Conservation (phyloP, 2,113 vertebrate genomes). For the Cyphomyrus plagiostoma region DNA sequence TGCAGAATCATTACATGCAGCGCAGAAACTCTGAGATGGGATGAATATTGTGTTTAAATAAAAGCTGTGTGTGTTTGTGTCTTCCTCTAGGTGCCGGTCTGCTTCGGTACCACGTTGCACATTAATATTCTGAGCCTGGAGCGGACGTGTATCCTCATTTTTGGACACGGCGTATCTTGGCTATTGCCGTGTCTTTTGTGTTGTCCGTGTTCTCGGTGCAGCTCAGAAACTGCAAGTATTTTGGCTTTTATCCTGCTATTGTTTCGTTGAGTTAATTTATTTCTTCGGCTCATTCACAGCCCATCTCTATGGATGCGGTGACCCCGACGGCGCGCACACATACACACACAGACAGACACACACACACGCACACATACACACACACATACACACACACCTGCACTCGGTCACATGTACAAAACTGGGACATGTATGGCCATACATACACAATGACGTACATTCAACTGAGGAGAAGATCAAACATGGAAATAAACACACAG, state of each 20-base stretch:
- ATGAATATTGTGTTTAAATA: slow-evolving; percentile 11
- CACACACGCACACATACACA: background rate
- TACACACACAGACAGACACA: background rate
- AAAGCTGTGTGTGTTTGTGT: background rate
- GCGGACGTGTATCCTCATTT: background rate
- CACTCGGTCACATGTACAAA: background rate
- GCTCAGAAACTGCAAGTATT: slow-evolving; percentile 3
- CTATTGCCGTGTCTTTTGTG: background rate
- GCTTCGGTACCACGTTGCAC: background rate
- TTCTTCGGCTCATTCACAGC: background rate
- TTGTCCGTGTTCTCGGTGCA: background rate
- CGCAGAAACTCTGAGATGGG: background rate
- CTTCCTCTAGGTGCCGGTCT: background rate
- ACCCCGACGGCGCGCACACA: background rate
- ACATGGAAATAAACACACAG: background rate
- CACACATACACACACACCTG: background rate
- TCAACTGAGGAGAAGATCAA: background rate
- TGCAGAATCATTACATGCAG: background rate
- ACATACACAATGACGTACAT: slow-evolving; percentile 2
- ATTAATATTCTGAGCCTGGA: slow-evolving; percentile 5
- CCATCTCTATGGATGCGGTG: background rate
- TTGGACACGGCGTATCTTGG: background rate
- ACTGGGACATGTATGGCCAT: background rate
- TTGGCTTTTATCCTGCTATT: background rate
- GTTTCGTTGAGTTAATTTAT: background rate